phyloP scores from a whole-genome alignment of 2,113 vertebrate species.

The Neodontobutis hainanensis region DNA sequence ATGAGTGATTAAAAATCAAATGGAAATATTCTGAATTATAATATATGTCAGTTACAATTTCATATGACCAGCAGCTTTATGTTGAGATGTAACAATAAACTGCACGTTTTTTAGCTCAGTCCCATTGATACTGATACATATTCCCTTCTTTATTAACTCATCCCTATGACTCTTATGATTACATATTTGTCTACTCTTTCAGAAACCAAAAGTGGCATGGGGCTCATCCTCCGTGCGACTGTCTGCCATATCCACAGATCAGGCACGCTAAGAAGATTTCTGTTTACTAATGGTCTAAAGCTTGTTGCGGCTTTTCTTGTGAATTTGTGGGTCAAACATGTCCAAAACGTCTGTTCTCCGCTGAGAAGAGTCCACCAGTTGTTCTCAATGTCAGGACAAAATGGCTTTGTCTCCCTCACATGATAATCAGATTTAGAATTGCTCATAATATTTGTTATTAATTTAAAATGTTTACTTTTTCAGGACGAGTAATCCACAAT shows the following conservation, averaged over 20 bases:
- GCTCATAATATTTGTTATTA: neutral
- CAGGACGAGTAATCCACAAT: neutral
- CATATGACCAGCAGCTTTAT: no score
- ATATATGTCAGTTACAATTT: no score
- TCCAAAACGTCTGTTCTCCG: conserved; percentile 25
- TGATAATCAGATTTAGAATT: neutral
- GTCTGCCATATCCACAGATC: conserved; percentile 66
- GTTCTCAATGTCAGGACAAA: neutral
- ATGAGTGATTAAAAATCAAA: conserved; percentile 24
- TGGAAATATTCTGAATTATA: conserved; percentile 9
- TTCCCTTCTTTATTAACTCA: neutral
- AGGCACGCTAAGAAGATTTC: conserved; percentile 72
- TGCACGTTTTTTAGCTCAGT: no score
- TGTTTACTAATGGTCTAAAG: conserved; percentile 50
- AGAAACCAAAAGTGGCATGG: conserved; percentile 18
- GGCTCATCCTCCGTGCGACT: conserved; percentile 52
- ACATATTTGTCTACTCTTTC: conserved; percentile 17
- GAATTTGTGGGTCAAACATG: conserved; percentile 53
- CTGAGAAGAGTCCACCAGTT: conserved; percentile 22
- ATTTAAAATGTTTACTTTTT: neutral
- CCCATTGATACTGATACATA: neutral
- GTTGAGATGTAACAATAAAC: no score
- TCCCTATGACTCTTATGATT: neutral
- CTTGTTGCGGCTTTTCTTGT: conserved; percentile 45
- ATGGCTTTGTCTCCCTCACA: rapidly evolving